phyloP scores from a whole-genome alignment of 2,113 vertebrate genomes.

The Nycticorax nycticorax region DNA sequence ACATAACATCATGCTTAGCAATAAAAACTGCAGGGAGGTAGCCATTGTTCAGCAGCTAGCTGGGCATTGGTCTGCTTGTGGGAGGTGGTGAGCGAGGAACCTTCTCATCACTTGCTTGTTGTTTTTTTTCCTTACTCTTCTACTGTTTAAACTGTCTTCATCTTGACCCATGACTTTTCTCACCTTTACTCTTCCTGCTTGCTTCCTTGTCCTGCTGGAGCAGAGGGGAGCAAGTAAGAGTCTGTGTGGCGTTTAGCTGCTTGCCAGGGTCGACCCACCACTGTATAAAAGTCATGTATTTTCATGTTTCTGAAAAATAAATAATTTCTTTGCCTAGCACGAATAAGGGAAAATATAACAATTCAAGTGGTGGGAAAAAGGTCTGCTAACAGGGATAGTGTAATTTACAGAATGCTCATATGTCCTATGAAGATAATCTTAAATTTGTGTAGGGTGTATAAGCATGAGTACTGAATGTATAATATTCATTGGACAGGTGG shows the following conservation, averaged over 20 bases:
- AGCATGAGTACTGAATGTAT: neutral
- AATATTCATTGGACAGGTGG: neutral
- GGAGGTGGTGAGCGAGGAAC: neutral
- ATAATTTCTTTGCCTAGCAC: neutral
- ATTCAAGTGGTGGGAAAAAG: neutral
- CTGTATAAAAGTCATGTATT: neutral
- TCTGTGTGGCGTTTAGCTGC: neutral
- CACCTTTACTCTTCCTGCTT: neutral
- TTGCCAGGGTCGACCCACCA: neutral
- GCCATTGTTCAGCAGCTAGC: neutral
- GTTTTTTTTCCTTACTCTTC: neutral
- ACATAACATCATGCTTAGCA: neutral
- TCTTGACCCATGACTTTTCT: neutral
- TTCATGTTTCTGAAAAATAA: neutral
- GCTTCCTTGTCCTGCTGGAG: neutral
- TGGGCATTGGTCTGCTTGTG: neutral
- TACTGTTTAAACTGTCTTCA: neutral
- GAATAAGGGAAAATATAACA: neutral
- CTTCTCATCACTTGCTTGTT: neutral
- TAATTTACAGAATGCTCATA: neutral
- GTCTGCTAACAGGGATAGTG: neutral
- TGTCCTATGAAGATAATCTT: neutral
- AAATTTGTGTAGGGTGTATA: neutral
- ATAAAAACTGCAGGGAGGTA: neutral
- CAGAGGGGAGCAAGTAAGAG: rapidly evolving